phyloP scores from a whole-genome alignment of 2,888 invertebrate species.

The Cosmia trapezina region DNA sequence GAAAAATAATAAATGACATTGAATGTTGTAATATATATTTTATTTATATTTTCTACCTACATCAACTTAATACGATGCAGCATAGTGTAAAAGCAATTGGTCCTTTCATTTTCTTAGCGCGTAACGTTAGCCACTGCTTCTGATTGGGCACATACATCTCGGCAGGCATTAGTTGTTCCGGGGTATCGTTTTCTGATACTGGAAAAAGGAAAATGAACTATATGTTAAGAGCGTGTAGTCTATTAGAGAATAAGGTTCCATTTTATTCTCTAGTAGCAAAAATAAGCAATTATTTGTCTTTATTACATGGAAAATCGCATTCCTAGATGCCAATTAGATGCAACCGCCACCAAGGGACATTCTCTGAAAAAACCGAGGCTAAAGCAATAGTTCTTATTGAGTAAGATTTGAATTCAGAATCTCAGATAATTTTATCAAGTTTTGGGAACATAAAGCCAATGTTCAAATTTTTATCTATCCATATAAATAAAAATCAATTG shows the following conservation, averaged over 20 bases:
- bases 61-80: conserved; percentile 76
- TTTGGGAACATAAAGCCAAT: no score
- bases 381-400: no score
- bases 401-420: no score
- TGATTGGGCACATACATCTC: conserved; percentile 98
- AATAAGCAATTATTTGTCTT: neutral
- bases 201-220: conserved; percentile 5
- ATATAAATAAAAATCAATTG: no score
- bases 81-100: conserved; percentile 82
- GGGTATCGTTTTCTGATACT: conserved; percentile 84
- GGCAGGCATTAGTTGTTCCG: conserved; percentile 94
- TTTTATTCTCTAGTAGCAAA: no score
- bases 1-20: conserved; percentile 43
- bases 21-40: conserved; percentile 60
- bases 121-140: conserved; percentile 95
- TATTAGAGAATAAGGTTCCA: conserved; percentile 5
- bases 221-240: neutral
- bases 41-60: conserved; percentile 56
- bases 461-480: no score
- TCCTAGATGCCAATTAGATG: no score
- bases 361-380: no score
- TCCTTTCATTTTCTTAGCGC: conserved; percentile 90
- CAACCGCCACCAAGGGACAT: no score
- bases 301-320: no score
- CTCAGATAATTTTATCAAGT: no score